These are phyloP conservation scores for Zootermopsis nevadensis DNA, from an alignment of 2,888 invertebrate genomes.

Conservation along the genomic window DNA sequence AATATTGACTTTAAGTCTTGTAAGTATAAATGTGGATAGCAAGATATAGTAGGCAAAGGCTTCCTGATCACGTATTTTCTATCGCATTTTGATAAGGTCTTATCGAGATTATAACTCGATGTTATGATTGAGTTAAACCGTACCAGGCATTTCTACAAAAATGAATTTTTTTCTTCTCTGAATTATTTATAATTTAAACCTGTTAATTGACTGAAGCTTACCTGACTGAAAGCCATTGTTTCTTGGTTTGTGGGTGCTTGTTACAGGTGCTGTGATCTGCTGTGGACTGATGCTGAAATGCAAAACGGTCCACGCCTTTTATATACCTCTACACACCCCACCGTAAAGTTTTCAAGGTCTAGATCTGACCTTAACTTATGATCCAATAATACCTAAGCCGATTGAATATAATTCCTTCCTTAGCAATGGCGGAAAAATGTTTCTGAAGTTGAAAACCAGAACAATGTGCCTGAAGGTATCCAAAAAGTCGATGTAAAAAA, in stretches of 20 bases:
- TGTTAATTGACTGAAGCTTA: neutral
- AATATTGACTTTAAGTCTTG: too few species aligned
- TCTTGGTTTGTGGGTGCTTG: conserved; percentile 5
- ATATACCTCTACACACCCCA: conserved; percentile 16
- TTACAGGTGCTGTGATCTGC: neutral
- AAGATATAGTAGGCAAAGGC: too few species aligned
- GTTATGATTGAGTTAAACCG: too few species aligned
- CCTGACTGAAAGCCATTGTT: conserved; percentile 39
- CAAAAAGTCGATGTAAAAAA: neutral
- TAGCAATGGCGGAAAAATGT: conserved; percentile 6
- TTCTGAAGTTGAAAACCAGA: neutral
- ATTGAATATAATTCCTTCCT: neutral
- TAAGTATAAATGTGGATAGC: too few species aligned
- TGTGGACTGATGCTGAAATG: conserved; percentile 29
- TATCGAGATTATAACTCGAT: too few species aligned
- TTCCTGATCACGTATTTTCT: too few species aligned
- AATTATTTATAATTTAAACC: too few species aligned
- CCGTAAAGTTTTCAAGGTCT: conserved; percentile 17
- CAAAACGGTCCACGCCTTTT: conserved; percentile 27
- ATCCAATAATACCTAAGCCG: conserved; percentile 12
- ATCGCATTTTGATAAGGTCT: too few species aligned
- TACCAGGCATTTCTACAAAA: too few species aligned
- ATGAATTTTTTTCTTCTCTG: too few species aligned
- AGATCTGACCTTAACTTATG: conserved; percentile 20
- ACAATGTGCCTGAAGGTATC: neutral